Conservation (phyloP, 2,113 vertebrate species). For the Steatornis caripensis region DNA sequence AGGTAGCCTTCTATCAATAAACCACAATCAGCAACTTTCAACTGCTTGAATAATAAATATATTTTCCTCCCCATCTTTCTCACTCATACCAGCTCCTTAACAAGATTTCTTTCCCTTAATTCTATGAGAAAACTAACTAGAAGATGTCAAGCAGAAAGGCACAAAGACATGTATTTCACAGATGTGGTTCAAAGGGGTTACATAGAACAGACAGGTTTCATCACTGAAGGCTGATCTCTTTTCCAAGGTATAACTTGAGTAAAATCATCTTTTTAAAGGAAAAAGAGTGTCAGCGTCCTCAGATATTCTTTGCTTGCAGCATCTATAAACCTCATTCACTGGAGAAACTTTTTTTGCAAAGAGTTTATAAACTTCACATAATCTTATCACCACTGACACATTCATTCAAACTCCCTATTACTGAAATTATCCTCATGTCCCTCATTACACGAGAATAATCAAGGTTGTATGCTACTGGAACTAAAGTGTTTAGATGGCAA, state of each 20-base stretch:
- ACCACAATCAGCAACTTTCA: background rate
- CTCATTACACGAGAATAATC: conserved; percentile 17
- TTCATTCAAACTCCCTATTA: background rate
- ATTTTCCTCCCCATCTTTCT: background rate
- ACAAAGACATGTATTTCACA: background rate
- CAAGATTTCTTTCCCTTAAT: background rate
- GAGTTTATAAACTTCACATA: background rate
- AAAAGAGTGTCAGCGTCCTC: background rate
- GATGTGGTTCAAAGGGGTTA: background rate
- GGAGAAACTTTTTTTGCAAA: background rate
- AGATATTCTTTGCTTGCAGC: background rate
- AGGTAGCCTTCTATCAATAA: background rate
- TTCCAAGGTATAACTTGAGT: background rate
- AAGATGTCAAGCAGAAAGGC: background rate
- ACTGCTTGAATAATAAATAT: background rate
- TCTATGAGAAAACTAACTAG: background rate
- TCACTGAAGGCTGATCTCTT: background rate
- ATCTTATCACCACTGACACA: background rate
- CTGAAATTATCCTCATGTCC: background rate
- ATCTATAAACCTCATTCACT: background rate
- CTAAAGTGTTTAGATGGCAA: background rate
- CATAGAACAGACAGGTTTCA: background rate
- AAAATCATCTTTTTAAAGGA: background rate
- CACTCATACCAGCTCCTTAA: background rate
- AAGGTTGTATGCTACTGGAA: background rate